Conservation (phyloP, 2,113 vertebrate species). For the Urocolius indicus region DNA sequence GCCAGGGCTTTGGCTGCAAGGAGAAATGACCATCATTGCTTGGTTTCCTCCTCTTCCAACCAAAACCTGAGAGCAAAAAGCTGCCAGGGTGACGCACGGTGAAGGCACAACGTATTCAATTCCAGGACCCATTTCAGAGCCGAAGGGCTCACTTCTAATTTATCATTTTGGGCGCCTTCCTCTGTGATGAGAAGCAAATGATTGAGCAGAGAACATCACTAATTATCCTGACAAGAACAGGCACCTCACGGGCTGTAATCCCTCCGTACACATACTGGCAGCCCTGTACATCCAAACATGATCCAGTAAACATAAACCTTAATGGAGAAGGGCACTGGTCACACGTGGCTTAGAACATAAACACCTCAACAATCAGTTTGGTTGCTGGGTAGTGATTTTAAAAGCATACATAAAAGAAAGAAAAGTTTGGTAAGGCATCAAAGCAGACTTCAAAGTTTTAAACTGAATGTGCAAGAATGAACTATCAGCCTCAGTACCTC, state of each 20-base stretch:
- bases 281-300: background rate
- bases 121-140: background rate
- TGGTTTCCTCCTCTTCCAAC: background rate
- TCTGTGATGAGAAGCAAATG: background rate
- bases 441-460: background rate
- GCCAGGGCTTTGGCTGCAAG: background rate
- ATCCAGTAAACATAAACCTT: background rate
- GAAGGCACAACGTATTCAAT: rapidly evolving
- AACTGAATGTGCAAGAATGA: background rate
- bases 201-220: background rate
- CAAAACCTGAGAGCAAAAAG: background rate
- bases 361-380: background rate
- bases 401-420: background rate
- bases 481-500: rapidly evolving
- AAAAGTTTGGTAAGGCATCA: background rate
- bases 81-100: rapidly evolving
- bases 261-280: background rate
- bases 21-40: rapidly evolving
- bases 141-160: background rate
- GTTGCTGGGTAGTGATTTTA: background rate
- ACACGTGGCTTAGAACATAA: background rate
- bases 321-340: background rate
- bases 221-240: rapidly evolving
- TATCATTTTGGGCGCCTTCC: background rate
- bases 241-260: background rate